Base-by-base conservation (phyloP, 2,113 vertebrate genomes). In the Oncorhynchus keta region DNA sequence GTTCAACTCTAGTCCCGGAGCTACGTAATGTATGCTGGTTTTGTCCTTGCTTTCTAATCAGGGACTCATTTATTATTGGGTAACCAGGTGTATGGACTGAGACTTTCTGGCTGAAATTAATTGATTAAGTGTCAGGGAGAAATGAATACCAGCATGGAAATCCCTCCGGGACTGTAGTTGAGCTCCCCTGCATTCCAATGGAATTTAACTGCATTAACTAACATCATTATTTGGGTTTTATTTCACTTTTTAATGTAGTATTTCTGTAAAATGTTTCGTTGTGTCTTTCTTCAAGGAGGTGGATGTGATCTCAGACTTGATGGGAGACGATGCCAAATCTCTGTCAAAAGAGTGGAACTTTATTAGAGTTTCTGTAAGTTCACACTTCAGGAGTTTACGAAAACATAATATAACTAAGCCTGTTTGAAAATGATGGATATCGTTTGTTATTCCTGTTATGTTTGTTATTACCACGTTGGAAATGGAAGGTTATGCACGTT, bases 331-430 rank as follows among this genome's bases (percentile, higher is more conserved):
- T 22, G 12, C 51, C 78, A 73, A 74, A 26, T 82, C 71, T 79
- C 84, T 90, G 59, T 66, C 83, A 32, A 84, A 87, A 73, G 84
- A 79, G 35, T 88, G 77, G 81, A 94, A 94, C 88, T 91, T 94
- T 78, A 90, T 94, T 84, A 89, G 89, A 66, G 13, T 94, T 81
- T 90, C 91, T 81, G 94, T 94, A 81, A 82, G 91, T 88, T 79
- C 18, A 67, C 22, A 26, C 75, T 83, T 75, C 72, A 77, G 30
- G 12, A 61, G 49, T 62, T 62, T 62, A 22, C n/a, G 16, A 55
- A 62, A 62, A 62, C 39, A 45, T 0, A 62, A 3, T 5, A 62
- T 22, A n/a, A 62, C 2, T 24, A 6, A 62, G n/a, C 16, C 16
- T n/a, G n/a, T 8, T n/a, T 62, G 1, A 22, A 24, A n/a, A 62